These are phyloP conservation scores for Galendromus occidentalis DNA, from an alignment of 1,140 invertebrate species.

Conservation along the genomic window DNA sequence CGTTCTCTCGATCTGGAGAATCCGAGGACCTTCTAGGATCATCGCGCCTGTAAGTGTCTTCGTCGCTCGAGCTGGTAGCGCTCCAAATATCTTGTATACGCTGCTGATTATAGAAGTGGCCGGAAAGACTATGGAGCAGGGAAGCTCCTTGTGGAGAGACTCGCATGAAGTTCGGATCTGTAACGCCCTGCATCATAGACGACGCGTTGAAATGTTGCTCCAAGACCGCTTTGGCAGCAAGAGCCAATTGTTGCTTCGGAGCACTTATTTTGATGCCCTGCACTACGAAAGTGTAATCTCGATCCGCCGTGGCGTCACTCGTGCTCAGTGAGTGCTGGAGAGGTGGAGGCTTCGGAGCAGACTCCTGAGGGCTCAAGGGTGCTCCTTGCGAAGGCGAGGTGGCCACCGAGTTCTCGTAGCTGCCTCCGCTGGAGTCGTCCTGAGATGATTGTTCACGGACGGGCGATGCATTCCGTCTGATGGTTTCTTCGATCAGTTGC, in stretches of 20 bases:
- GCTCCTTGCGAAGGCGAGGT: not conserved
- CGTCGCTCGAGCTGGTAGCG: constrained; percentile 2
- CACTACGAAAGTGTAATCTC: constrained; percentile 8
- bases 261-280: constrained; percentile 43
- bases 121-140: not conserved
- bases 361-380: not conserved
- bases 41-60: constrained; percentile 1
- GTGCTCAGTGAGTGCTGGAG: constrained; percentile 1
- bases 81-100: not conserved
- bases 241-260: constrained; percentile 54
- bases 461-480: constrained; percentile 70
- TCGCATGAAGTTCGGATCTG: constrained; percentile 4
- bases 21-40: not conserved
- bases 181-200: constrained; percentile 23
- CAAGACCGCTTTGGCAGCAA: constrained; percentile 58
- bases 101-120: not conserved
- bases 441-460: constrained; percentile 28
- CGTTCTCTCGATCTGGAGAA: too few species aligned
- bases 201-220: constrained; percentile 56
- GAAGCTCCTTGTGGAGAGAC: not conserved
- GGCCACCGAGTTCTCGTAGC: not conserved
- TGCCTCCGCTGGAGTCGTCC: constrained; percentile 11
- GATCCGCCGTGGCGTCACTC: not conserved
- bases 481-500: constrained; percentile 73
- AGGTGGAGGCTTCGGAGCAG: constrained; percentile 38